Conservation (phyloP, 2,113 vertebrate genomes). For the Zosterops japonicus region DNA sequence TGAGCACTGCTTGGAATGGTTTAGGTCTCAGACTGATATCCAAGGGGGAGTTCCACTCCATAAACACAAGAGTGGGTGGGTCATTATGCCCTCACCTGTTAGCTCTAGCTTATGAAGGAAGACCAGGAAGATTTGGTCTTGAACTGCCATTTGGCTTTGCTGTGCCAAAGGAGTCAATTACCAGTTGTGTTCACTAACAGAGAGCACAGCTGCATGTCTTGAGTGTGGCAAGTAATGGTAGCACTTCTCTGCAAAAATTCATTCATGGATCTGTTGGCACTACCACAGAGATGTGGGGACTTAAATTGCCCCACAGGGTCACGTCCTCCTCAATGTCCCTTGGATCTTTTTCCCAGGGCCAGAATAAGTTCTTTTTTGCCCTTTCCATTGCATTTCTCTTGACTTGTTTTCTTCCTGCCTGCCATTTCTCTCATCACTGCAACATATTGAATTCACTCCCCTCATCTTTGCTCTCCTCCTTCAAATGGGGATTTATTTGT, state of each 20-base stretch:
- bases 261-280: background rate
- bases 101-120: background rate
- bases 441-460: background rate
- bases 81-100: background rate
- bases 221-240: background rate
- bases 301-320: background rate
- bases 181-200: background rate
- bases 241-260: background rate
- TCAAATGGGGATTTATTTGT: background rate
- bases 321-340: background rate
- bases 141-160: background rate
- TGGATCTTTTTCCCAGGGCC: background rate
- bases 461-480: background rate
- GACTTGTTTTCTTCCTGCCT: background rate
- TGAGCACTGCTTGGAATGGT: background rate
- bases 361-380: background rate
- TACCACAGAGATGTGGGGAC: background rate
- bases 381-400: background rate
- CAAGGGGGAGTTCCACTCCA: background rate
- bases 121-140: background rate
- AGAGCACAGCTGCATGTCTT: background rate
- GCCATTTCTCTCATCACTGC: background rate
- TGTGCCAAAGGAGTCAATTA: background rate
- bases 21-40: background rate
- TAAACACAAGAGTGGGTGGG: background rate